Conservation (phyloP, 2,797 vertebrate species). For the Notolepis coatsorum region DNA sequence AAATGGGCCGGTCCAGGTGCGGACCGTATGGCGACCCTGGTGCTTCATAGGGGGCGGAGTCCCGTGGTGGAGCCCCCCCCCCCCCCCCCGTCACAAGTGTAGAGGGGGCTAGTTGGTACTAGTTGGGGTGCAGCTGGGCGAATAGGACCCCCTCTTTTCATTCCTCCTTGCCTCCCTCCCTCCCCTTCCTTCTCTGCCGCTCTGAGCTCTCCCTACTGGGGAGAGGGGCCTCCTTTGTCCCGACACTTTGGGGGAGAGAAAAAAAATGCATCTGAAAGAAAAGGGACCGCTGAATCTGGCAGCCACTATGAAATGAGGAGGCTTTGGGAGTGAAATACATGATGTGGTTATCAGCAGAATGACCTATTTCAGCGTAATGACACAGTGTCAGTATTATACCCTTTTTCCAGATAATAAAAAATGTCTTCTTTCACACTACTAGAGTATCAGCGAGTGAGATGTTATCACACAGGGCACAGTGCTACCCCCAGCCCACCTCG, state of each 20-base stretch:
- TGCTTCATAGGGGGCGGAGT: constrained; percentile 42
- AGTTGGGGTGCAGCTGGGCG: constrained; percentile 76
- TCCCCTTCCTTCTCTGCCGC: constrained; percentile 58
- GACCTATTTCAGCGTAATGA: constrained; percentile 13
- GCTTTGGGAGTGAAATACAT: constrained; percentile 39
- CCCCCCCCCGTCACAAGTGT: constrained; percentile 49
- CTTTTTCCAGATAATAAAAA: not conserved
- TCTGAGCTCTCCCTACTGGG: constrained; percentile 70
- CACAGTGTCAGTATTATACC: not conserved
- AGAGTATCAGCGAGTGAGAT: constrained; percentile 9
- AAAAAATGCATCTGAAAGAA: constrained; percentile 46
- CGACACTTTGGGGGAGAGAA: constrained; percentile 49
- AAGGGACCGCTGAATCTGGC: constrained; percentile 65
- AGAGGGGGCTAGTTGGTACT: constrained; percentile 58
- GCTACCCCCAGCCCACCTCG: constrained; percentile 24
- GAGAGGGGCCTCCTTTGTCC: constrained; percentile 80
- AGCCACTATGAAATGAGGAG: constrained; percentile 40
- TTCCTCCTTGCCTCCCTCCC: constrained; percentile 41
- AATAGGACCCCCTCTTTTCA: constrained; percentile 64
- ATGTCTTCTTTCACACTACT: not conserved
- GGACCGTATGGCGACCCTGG: constrained; percentile 64
- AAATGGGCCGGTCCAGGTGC: constrained; percentile 83
- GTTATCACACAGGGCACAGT: constrained; percentile 2
- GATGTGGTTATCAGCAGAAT: constrained; percentile 36
- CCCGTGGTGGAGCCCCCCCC: constrained; percentile 53